Percentiles rank a stretch among this genome's conserved stretches.
Conservation (phyloP, 2,888 invertebrate species). For the Lithosia quadra region DNA sequence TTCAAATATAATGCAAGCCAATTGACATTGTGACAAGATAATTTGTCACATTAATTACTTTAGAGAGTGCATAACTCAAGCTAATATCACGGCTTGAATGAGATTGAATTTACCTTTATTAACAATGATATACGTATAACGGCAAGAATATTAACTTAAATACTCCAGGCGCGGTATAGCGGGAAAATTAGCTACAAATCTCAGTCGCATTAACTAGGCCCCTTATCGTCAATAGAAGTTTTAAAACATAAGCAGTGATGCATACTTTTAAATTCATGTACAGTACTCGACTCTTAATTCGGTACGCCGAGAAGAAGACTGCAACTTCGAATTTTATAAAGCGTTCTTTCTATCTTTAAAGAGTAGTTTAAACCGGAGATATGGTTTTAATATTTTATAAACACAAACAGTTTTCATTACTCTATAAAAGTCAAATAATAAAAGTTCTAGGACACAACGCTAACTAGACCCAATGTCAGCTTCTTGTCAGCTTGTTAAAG, state of each 20-base stretch:
- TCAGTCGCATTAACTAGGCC: slow-evolving; percentile 3
- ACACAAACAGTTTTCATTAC: neutral
- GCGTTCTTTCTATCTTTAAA: neutral
- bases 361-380: neutral
- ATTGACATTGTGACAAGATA: slow-evolving; percentile 46
- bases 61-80: slow-evolving; percentile 64
- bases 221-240: neutral
- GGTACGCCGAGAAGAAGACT: neutral
- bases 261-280: neutral
- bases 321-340: neutral
- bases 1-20: slow-evolving; percentile 42
- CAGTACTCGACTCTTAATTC: neutral
- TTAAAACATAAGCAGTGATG: neutral
- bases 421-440: neutral
- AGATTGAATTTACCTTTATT: slow-evolving; percentile 30
- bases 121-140: slow-evolving; percentile 35
- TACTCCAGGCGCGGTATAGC: neutral
- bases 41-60: slow-evolving; percentile 49
- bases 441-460: too few relatives aligned
- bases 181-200: neutral
- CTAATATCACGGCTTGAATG: slow-evolving; percentile 49
- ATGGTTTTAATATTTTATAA: neutral
- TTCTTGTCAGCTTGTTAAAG: too few relatives aligned
- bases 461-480: too few relatives aligned
- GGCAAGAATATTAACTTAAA: neutral